Evolutionary conservation across 2,888 invertebrate species (phyloP), one percentile per base, ranked within the genome.

Genomic region (Lomographa bimaculata): DNA sequence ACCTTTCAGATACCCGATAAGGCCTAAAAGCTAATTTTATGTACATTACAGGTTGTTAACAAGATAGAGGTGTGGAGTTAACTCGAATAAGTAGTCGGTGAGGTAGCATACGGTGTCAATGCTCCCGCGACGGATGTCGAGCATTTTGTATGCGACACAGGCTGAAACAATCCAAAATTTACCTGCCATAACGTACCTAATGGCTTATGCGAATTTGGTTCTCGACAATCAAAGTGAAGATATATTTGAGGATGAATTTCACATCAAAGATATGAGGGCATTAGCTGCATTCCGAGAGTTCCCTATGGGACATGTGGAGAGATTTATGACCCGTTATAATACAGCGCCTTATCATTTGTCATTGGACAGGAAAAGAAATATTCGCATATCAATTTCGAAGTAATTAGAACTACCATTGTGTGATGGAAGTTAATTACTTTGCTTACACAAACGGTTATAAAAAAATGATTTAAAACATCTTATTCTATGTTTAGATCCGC

Each of bases 101-200:
- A 51, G 56, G 46, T 46, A 14, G 29, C 35, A 34, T 24, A 43
- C 26, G 59, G 59, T 66, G 72, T 69, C 71, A 72, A 65, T 68
- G 73, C 64, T 65, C 72, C 49, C 60, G 34, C 52, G 33, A 46
- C 57, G 62, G 56, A 61, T 58, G 57, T 52, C 40, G 46, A 51
- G 50, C 57, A 59, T 60, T 63, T 59, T 47, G 57, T 57, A 53
- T 41, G 59, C 50, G 41, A 48, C 45, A 47, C 55, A 51, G 32
- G 39, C 50, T 37, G 28, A 42, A 32, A 43, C 36, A 32, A 44
- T 55, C 54, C 43, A 36, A 61, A 61, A 57, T 50, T 39, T 52
- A 60, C 55, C 53, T 57, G 48, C 32, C 27, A 33, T 43, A 32
- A 32, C 12, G 32, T 37, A 32, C 9, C 30, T 42, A 30, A 42